Percentiles rank a stretch among this genome's conserved stretches.
Evolutionary conservation across 2,113 vertebrate genomes (phyloP).

Genomic region (Nothobranchius furzeri): DNA sequence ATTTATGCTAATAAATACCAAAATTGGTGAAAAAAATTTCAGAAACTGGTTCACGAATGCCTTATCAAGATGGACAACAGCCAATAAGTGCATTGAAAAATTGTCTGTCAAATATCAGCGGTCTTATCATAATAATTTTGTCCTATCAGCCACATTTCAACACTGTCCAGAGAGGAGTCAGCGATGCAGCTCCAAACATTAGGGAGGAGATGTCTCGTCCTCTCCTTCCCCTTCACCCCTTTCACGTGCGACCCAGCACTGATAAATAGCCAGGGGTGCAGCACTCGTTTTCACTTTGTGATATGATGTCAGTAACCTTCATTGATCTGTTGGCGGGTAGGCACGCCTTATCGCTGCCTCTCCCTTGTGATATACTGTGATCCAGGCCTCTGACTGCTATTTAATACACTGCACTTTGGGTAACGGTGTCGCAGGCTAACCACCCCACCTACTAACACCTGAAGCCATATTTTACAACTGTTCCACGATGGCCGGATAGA

Average conservation of each 20-base stretch:
- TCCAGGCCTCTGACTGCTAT: constrained; percentile 89
- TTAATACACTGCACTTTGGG: constrained; percentile 93
- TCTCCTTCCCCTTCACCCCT: constrained; percentile 45
- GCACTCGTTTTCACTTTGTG: constrained; percentile 94
- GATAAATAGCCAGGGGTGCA: constrained; percentile 92
- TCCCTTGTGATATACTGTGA: constrained; percentile 90
- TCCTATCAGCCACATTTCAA: constrained; percentile 8
- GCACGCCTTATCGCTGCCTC: constrained; percentile 92
- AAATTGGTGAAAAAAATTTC: neutral
- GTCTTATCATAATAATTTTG: neutral
- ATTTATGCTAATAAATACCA: neutral
- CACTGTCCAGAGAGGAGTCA: constrained; percentile 14
- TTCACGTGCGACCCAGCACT: constrained; percentile 75
- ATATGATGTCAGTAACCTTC: constrained; percentile 99
- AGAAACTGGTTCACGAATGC: neutral
- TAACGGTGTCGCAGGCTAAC: constrained; percentile 78
- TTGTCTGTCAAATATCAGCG: neutral
- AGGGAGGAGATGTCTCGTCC: constrained; percentile 43
- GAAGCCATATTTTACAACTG: constrained; percentile 76
- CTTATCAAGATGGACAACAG: neutral
- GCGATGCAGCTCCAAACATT: constrained; percentile 32
- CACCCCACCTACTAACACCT: constrained; percentile 69
- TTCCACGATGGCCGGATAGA: constrained; percentile 59
- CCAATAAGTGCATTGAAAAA: neutral
- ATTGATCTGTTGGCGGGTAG: constrained; percentile 93